Conservation (phyloP, 2,888 invertebrate genomes). For the Eupithecia insigniata region DNA sequence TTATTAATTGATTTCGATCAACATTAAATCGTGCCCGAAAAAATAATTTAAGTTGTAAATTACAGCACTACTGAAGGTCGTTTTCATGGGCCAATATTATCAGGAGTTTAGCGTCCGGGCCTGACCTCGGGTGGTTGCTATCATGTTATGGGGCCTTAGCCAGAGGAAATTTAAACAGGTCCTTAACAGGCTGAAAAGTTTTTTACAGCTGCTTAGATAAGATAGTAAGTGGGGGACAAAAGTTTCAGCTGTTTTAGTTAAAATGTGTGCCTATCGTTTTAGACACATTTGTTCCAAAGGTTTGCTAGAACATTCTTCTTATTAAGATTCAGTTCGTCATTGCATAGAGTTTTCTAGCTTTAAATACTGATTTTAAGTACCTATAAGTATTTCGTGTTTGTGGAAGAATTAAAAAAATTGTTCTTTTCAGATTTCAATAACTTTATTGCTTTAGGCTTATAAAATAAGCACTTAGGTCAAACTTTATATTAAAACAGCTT, state of each 20-base stretch:
- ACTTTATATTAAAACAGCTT: too few relatives aligned
- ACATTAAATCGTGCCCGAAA: too few relatives aligned
- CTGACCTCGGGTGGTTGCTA: slow-evolving; percentile 23
- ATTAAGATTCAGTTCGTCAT: neutral
- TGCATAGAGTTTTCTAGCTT: neutral
- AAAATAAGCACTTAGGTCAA: too few relatives aligned
- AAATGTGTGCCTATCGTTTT: neutral
- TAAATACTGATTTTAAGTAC: too few relatives aligned
- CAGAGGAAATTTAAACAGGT: slow-evolving; percentile 25
- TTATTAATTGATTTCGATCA: too few relatives aligned
- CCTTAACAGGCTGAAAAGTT: slow-evolving; percentile 26
- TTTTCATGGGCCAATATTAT: slow-evolving; percentile 27
- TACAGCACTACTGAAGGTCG: slow-evolving; percentile 20
- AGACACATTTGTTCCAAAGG: neutral
- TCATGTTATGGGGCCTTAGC: slow-evolving; percentile 23
- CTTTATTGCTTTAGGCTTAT: too few relatives aligned
- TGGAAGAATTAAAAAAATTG: too few relatives aligned
- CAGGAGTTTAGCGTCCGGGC: slow-evolving; percentile 28
- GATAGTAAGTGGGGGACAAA: neutral
- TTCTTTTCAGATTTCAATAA: too few relatives aligned
- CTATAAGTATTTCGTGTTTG: too few relatives aligned
- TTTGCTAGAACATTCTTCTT: neutral
- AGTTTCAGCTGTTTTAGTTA: neutral
- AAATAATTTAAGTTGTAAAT: neutral
- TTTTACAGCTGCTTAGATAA: slow-evolving; percentile 8